phyloP scores from a whole-genome alignment of 2,113 vertebrate genomes.

The Harpagus bidentatus region DNA sequence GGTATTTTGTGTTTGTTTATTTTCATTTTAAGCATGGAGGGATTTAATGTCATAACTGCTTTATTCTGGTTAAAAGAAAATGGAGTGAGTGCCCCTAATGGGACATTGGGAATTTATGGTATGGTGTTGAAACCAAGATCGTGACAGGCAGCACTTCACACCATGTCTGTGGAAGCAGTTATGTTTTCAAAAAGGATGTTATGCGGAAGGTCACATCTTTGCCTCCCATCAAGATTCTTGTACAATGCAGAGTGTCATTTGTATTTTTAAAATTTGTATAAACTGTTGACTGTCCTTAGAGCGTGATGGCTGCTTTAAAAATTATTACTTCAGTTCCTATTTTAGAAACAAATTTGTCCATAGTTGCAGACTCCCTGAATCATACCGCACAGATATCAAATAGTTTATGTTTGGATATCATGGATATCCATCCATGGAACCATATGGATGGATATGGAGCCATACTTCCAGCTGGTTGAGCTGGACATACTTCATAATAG shows the following conservation, averaged over 20 bases:
- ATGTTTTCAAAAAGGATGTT: constrained; percentile 3
- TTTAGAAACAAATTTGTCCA: neutral
- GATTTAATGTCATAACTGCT: neutral
- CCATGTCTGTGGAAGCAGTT: constrained; percentile 29
- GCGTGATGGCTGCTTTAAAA: neutral
- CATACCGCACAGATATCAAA: neutral
- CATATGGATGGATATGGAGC: no score
- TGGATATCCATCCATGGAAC: no score
- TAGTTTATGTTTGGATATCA: neutral
- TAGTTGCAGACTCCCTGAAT: neutral
- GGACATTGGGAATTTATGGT: constrained; percentile 4
- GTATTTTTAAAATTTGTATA: neutral
- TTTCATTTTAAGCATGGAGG: neutral
- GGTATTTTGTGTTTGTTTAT: neutral
- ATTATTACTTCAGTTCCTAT: neutral
- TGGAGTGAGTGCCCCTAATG: neutral
- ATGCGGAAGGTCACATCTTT: neutral
- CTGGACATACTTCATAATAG: neutral
- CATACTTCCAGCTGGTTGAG: neutral
- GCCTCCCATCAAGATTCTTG: constrained; percentile 10
- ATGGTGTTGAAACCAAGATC: constrained; percentile 55
- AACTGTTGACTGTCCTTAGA: neutral
- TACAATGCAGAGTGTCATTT: neutral
- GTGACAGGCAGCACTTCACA: constrained; percentile 30
- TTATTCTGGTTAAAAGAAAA: constrained; percentile 23